Evolutionary conservation across 2,888 invertebrate genomes (phyloP).

Genomic region (Heliconius charithonia): DNA sequence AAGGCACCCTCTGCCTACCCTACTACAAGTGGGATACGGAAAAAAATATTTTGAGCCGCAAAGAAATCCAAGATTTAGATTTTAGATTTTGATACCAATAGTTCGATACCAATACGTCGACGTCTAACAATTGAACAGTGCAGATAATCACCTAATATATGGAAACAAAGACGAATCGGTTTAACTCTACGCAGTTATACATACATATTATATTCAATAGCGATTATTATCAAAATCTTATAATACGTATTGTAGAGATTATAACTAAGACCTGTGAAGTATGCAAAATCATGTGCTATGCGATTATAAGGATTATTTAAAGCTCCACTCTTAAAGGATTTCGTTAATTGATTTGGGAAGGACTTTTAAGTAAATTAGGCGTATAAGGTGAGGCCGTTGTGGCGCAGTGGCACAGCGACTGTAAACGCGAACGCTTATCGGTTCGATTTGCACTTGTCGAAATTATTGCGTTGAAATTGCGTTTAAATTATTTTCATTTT

Average conservation of each 20-base stretch:
- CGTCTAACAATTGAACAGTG: not conserved
- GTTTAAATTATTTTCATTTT: not conserved
- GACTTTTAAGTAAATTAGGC: not conserved
- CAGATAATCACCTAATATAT: slow-evolving; percentile 5
- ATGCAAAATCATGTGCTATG: not conserved
- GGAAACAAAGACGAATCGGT: slow-evolving; percentile 12
- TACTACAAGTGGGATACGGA: too few species aligned
- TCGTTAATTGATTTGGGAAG: not conserved
- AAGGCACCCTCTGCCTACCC: too few species aligned
- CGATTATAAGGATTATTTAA: not conserved
- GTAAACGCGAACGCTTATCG: too few species aligned
- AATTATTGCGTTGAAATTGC: too few species aligned
- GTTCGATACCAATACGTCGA: not conserved
- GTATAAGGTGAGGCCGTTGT: too few species aligned
- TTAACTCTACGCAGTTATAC: slow-evolving; percentile 1
- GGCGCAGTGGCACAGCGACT: too few species aligned
- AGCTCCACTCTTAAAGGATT: not conserved
- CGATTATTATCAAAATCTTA: slow-evolving; percentile 7
- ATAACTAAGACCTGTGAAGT: slow-evolving; percentile 5
- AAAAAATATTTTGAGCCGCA: too few species aligned
- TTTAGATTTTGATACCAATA: not conserved
- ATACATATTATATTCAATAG: slow-evolving; percentile 2
- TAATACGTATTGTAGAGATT: not conserved
- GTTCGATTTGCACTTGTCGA: too few species aligned
- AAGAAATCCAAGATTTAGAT: too few species aligned